Base-by-base conservation (phyloP, 1,140 invertebrate genomes). In the Drosophila kohkoa region DNA sequence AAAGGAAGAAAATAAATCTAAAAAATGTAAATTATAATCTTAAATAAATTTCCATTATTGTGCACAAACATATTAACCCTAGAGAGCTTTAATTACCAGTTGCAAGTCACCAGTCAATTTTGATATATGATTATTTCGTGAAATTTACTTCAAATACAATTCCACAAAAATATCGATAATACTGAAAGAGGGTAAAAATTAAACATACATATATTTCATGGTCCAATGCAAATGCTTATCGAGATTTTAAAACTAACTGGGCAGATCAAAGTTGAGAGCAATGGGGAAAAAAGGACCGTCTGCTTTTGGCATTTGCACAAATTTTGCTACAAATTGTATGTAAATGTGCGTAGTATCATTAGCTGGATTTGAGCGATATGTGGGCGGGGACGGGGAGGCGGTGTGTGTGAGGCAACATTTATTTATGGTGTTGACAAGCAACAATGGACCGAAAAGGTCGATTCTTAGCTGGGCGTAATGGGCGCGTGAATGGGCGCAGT, bases 371-470 rank as follows among this genome's bases (percentile, higher is more conserved):
- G 46, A 62, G 30, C 7, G 35, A 38, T 1, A 11, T 38, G 35
- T 38, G 35, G 38, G 32, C 1, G 15, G 52, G 4, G 5, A 11
- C 13, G 41, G 49, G 15, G 20, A 25, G 20, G 20, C 20, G 20
- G 3, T 20, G 3, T 20, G 3, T 20, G 11, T 46, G 60, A 10
- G 43, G 28, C 57, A 68, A 77, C 79, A 79, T 66, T 82, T 79
- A 79, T 68, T 79, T 68, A 72, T 79, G 52, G 66, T 66, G 81
- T 41, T 55, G 67, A 82, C 81, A 83, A 83, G 77, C 54, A 62
- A 74, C 66, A 74, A 74, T 74, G 46, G 65, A 1, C 20, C 51
- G 3, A 16, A 35, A 75, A 51, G 60, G 60, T 54, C 58, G 49
- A 48, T 11, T 55, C 41, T 41, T 45, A 28, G 64, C 13, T 48